phyloP scores from a whole-genome alignment of 2,888 invertebrate species.

The Rhamnusium bicolor region DNA sequence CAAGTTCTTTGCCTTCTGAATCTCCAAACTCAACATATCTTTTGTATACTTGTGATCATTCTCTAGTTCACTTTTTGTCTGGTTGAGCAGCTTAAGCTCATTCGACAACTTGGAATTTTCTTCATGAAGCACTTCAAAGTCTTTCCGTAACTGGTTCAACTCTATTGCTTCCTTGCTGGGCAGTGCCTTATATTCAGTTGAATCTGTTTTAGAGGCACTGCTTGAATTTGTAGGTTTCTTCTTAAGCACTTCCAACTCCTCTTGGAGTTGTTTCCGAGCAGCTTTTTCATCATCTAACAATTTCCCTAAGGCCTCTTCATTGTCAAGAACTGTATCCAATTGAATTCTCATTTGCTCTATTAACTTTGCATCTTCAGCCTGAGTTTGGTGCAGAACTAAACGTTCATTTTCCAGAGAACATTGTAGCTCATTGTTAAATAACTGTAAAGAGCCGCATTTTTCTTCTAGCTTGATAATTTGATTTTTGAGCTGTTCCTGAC shows the following conservation, averaged over 20 bases:
- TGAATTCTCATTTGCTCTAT: conserved; percentile 78
- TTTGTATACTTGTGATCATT: conserved; percentile 60
- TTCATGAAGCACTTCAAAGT: conserved; percentile 52
- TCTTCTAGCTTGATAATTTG: conserved; percentile 58
- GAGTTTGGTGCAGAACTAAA: conserved; percentile 73
- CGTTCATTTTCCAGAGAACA: conserved; percentile 76
- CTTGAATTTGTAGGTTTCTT: conserved; percentile 39
- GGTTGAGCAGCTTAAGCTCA: conserved; percentile 57
- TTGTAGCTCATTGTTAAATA: conserved; percentile 57
- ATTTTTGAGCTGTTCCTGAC: conserved; percentile 44
- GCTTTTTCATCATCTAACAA: conserved; percentile 74
- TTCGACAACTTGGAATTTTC: conserved; percentile 55
- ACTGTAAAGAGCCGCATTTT: conserved; percentile 59
- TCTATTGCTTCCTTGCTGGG: conserved; percentile 59
- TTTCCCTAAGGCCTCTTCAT: conserved; percentile 78
- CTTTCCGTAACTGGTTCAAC: conserved; percentile 53
- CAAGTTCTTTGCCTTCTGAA: conserved; percentile 53
- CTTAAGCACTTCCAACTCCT: conserved; percentile 60
- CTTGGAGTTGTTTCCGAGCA: conserved; percentile 66
- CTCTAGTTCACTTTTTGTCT: conserved; percentile 56
- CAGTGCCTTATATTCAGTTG: conserved; percentile 65
- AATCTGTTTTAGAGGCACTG: conserved; percentile 55
- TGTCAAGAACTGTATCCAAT: conserved; percentile 77
- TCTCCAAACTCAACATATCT: conserved; percentile 59
- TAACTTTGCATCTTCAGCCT: conserved; percentile 79